phyloP scores from a whole-genome alignment of 2,113 vertebrate genomes.

The Pandion haliaetus region DNA sequence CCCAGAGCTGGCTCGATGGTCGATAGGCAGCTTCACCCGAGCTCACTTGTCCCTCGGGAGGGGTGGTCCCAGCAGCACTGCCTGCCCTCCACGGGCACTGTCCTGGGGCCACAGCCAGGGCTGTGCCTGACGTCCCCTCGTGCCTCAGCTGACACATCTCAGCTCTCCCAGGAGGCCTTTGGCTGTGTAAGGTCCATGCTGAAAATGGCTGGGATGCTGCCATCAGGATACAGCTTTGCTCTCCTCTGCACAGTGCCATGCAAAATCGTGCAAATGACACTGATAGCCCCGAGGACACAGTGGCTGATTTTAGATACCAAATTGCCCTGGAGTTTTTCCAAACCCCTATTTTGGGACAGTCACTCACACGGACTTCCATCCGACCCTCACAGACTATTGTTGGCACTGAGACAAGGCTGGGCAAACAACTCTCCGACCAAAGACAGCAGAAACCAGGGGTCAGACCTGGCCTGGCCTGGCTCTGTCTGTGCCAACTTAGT shows the following conservation, averaged over 20 bases:
- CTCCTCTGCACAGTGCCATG: not conserved
- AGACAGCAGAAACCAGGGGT: not conserved
- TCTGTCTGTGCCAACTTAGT: not conserved
- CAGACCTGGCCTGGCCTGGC: not conserved
- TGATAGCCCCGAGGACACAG: not conserved
- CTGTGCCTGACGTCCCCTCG: accelerated
- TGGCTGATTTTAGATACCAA: not conserved
- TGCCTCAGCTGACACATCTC: not conserved
- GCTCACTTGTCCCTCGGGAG: not conserved
- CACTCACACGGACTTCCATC: not conserved
- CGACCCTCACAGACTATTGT: not conserved
- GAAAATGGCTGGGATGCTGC: not conserved
- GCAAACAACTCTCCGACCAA: not conserved
- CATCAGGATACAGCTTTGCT: not conserved
- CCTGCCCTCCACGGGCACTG: not conserved
- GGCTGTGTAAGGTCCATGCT: not conserved
- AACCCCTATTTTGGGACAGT: not conserved
- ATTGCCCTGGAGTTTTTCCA: not conserved
- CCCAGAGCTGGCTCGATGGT: not conserved
- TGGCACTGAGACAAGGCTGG: not conserved
- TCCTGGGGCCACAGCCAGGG: not conserved
- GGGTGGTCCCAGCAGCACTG: not conserved
- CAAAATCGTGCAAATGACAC: not conserved
- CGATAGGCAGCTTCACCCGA: not conserved
- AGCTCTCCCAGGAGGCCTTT: not conserved